Evolutionary conservation across 1,140 invertebrate genomes (phyloP).

Genomic region (Cydia strobilella): DNA sequence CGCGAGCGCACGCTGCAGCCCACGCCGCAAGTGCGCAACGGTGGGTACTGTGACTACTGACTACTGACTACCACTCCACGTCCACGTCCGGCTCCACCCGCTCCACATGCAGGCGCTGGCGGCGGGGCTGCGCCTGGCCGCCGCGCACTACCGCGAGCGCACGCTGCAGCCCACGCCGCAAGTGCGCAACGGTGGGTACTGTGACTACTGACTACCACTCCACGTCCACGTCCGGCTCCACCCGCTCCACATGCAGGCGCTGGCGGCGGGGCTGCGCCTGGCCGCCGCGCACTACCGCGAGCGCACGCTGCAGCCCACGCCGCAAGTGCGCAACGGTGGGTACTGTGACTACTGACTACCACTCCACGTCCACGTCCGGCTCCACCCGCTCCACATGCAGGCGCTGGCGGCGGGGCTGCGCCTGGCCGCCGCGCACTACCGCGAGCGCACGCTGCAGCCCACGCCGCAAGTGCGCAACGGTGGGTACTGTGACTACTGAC

Average conservation of each 20-base stretch:
- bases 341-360: neutral
- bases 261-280: conserved; percentile 94
- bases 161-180: conserved; percentile 93
- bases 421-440: conserved; percentile 93
- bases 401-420: conserved; percentile 95
- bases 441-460: conserved; percentile 90
- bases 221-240: too few relatives aligned
- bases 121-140: conserved; percentile 94
- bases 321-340: conserved; percentile 84
- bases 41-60: conserved; percentile 39
- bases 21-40: conserved; percentile 87
- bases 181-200: conserved; percentile 81
- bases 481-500: conserved; percentile 35
- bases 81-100: too few relatives aligned
- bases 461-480: conserved; percentile 88
- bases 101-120: conserved; percentile 91
- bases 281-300: conserved; percentile 93
- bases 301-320: conserved; percentile 92
- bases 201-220: too few relatives aligned
- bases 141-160: conserved; percentile 90
- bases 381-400: conserved; percentile 82
- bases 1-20: conserved; percentile 91
- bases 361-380: too few relatives aligned
- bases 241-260: conserved; percentile 86
- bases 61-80: too few relatives aligned